Evolutionary conservation across 2,797 vertebrate genomes (phyloP), one percentile per base, ranked within the genome.

Genomic region (Crypturellus tataupa): DNA sequence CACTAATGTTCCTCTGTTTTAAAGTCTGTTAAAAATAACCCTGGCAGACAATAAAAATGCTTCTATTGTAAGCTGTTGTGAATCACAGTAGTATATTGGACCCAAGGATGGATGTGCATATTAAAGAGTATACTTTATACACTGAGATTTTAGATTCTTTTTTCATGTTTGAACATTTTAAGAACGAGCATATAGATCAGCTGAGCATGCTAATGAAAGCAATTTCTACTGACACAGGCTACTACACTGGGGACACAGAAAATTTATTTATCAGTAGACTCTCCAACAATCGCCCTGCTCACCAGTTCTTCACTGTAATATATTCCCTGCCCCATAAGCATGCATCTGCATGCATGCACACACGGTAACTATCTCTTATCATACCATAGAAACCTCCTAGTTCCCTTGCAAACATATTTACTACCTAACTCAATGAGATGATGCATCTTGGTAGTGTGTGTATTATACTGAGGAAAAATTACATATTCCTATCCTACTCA

Each of bases 1-100:
- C 63, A 79, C 88, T 79, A 58, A 15, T 55, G 64, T 73, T 89
- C 62, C 71, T 87, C 21, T 91, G n/a, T 37, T 87, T 84, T 95
- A 94, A 87, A 87, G 56, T 14, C n/a, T 73, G 35, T 71, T 93
- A 95, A 93, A 94, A 94, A 87, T 87, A 95, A 94, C 71, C 53
- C 7, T 87, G 51, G 15, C 69, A 95, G 80, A 73, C 49, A 89
- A 75, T 6, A 11, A 79, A 92, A 80, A 87, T 77, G 24, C 24
- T 83, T 94, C 76, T 71, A 4, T 86, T 87, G 78, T 87, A 93
- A 95, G 46, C 64, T 84, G 29, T 49, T 88, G 18, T 80, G 92
- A 92, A 76, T 92, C 90, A 62, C 44, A 91, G 4, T 44, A 31
- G 31, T 80, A 33, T 82, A 46, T 65, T 58, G 35, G 78, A 89